Evolutionary conservation across 2,797 vertebrate genomes (phyloP), one percentile per base, ranked within the genome.

Genomic region (Phalanger gymnotis): DNA sequence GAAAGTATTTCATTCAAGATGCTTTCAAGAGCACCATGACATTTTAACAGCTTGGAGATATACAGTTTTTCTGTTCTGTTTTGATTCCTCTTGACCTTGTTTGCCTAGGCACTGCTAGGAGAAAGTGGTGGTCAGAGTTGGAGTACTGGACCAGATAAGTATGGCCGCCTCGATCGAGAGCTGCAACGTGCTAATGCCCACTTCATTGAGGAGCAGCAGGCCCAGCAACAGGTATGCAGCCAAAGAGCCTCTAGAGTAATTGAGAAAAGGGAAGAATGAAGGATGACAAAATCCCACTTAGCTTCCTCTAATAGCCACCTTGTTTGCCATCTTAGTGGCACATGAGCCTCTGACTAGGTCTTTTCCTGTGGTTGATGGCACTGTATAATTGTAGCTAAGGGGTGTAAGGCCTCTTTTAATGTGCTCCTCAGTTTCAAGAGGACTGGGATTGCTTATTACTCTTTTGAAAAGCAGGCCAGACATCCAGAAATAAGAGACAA

Each of bases 141-240:
- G 99, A 99, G 99, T 97, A 93, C 98, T 5, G 98, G 98, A 91
- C 91, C 97, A 2, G 99, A 99, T 96, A 99, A 99, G 94, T 99
- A 99, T 54, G 98, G 98, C n/a, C 99, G 99, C 5, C 98, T 99
- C 56, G 99, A 99, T 97, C 98, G 97, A 1, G 99, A 99, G 92
- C 98, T 99, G 92, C 99, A 99, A 93, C 98, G 98, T 11, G 99
- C 99, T 92, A 99, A 99, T 98, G 99, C 99, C 54, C 99, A 99
- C 95, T 99, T 99, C 97, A 99, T 99, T 0, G 99, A 99, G 93
- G 99, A 99, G 94, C 99, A 99, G 97, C 99, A 99, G 94, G 98
- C 98, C 0, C 99, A 99, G 96, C 99, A 99, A 95, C 99, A 99
- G 99, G 99, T 99, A 98, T 96, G 66, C 55, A 11, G 16, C 52